Evolutionary conservation across 2,797 vertebrate species (phyloP).

Genomic region (Somateria mollissima): DNA sequence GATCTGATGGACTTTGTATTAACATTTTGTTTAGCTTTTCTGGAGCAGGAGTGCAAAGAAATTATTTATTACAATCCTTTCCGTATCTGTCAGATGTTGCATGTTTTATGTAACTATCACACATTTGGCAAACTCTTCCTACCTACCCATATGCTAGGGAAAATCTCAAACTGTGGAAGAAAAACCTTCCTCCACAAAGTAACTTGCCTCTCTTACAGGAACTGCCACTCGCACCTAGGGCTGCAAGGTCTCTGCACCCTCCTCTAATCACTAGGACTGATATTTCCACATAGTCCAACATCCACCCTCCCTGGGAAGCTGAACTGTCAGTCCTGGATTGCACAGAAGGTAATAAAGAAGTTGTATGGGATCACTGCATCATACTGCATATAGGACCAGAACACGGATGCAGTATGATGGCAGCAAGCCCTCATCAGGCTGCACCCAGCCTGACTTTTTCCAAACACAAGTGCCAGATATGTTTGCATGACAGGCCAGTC

Average conservation of each 20-base stretch:
- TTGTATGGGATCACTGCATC: background rate
- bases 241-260: background rate
- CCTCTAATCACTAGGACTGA: rapidly evolving
- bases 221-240: background rate
- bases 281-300: background rate
- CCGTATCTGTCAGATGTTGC: slow-evolving; percentile 41
- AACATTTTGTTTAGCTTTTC: slow-evolving; percentile 5
- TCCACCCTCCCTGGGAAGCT: background rate
- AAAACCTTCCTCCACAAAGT: slow-evolving; percentile 39
- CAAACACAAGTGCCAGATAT: background rate
- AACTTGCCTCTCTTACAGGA: background rate
- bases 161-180: slow-evolving; percentile 41
- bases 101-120: slow-evolving; percentile 64
- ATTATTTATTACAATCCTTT: slow-evolving; percentile 28
- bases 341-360: background rate
- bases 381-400: background rate
- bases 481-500: background rate
- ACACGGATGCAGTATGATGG: rapidly evolving
- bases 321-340: background rate
- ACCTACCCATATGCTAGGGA: slow-evolving; percentile 61
- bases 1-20: background rate
- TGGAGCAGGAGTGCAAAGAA: background rate
- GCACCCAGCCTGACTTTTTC: background rate
- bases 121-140: slow-evolving; percentile 65
- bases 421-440: background rate